Evolutionary conservation across 2,113 vertebrate species (phyloP).

Genomic region (Zosterops japonicus): DNA sequence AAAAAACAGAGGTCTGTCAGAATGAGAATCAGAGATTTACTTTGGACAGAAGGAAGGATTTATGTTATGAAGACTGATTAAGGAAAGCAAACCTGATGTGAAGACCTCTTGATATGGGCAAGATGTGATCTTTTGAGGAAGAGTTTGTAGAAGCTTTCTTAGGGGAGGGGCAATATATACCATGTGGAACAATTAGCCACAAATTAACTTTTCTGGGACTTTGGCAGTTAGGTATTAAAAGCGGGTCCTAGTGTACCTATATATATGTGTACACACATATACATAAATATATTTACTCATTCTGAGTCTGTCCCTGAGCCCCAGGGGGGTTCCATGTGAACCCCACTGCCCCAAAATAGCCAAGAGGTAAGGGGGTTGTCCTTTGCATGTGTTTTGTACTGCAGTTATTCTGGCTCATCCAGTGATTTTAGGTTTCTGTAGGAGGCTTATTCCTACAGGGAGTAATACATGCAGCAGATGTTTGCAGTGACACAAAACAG

Average conservation of each 20-base stretch:
- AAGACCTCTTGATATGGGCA: neutral
- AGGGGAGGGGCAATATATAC: neutral
- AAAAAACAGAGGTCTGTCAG: neutral
- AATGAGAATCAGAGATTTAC: neutral
- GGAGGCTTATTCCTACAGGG: conserved; percentile 7
- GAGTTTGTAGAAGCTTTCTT: neutral
- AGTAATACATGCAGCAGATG: conserved; percentile 4
- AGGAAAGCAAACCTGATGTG: neutral
- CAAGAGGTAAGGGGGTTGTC: neutral
- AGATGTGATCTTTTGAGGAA: neutral
- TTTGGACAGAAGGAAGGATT: neutral
- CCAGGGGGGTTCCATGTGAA: neutral
- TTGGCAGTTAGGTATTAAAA: neutral
- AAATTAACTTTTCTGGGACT: neutral
- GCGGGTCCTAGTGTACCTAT: neutral
- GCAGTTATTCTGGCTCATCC: neutral
- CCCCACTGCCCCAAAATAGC: neutral
- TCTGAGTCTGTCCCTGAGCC: neutral
- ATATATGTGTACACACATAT: neutral
- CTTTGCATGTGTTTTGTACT: neutral
- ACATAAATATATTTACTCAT: neutral
- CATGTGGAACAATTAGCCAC: neutral
- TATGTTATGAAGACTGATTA: neutral
- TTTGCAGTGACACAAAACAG: conserved; percentile 16
- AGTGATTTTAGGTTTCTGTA: neutral